Conservation (phyloP, 2,888 invertebrate species). For the Creontiades dilutus region DNA sequence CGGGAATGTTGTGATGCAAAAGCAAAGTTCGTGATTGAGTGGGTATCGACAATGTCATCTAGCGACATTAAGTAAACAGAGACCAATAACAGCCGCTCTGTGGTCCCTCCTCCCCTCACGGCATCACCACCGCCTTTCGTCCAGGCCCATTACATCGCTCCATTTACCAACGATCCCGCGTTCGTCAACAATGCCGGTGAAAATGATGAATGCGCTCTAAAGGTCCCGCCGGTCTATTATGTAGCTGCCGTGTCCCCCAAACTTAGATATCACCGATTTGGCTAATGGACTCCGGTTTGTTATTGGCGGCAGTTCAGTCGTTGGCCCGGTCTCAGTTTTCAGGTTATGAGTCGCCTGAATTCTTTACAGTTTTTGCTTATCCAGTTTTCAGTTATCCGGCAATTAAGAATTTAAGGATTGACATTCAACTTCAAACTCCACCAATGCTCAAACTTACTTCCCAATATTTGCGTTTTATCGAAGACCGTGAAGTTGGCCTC, state of each 20-base stretch:
- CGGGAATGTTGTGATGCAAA: background rate
- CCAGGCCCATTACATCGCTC: background rate
- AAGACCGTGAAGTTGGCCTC: too few relatives aligned
- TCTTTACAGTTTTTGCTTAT: too few relatives aligned
- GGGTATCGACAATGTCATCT: constrained; percentile 29
- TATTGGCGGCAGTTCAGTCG: background rate
- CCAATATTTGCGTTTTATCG: too few relatives aligned
- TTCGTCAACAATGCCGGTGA: background rate
- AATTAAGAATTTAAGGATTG: too few relatives aligned
- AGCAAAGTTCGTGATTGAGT: background rate
- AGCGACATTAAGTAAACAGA: constrained; percentile 26
- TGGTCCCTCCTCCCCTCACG: background rate
- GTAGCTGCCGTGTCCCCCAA: background rate
- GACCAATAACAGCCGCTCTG: background rate
- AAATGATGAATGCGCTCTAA: background rate
- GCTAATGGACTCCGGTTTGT: background rate
- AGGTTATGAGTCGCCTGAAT: too few relatives aligned
- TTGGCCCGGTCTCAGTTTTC: background rate
- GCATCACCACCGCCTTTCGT: too few relatives aligned
- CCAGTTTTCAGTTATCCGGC: too few relatives aligned
- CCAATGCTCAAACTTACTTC: too few relatives aligned
- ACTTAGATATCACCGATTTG: constrained; percentile 12
- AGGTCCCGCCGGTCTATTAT: background rate
- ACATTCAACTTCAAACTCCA: too few relatives aligned
- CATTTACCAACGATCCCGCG: constrained; percentile 22